A percentile compares a stretch with the other conserved stretches of the same genome.
phyloP scores from a whole-genome alignment of 2,797 vertebrate genomes.

The Xiphorhynchus erythropygius region DNA sequence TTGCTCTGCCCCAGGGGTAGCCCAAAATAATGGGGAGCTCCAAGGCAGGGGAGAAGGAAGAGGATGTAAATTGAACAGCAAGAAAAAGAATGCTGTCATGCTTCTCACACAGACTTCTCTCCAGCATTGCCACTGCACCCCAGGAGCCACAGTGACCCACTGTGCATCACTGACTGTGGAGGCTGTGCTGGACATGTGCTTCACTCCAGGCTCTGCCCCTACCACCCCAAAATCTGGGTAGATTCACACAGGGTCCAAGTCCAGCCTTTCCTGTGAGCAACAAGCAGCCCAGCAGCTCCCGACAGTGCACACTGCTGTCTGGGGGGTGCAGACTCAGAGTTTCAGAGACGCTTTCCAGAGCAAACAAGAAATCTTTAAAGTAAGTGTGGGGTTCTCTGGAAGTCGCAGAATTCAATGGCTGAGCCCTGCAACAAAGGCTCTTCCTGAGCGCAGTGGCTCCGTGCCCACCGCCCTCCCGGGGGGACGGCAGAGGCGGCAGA shows the following conservation, averaged over 20 bases:
- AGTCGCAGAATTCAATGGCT: conserved; percentile 51
- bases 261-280: neutral
- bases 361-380: conserved; percentile 32
- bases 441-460: conserved; percentile 69
- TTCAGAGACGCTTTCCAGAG: conserved; percentile 45
- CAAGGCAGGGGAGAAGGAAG: neutral
- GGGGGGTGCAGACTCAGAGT: neutral
- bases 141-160: neutral
- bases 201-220: neutral
- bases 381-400: conserved; percentile 46
- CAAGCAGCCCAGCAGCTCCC: accelerated
- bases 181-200: neutral
- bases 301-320: accelerated
- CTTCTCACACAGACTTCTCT: neutral
- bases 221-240: neutral
- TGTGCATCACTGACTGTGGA: accelerated
- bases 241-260: neutral
- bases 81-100: neutral
- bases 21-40: neutral
- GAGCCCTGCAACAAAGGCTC: conserved; percentile 66
- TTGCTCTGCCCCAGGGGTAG: neutral
- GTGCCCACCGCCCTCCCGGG: conserved; percentile 40
- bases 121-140: neutral
- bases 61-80: neutral
- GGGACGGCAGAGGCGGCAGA: conserved; percentile 39